phyloP scores from a whole-genome alignment of 1,140 invertebrate genomes.

The Drosophila tropicalis region DNA sequence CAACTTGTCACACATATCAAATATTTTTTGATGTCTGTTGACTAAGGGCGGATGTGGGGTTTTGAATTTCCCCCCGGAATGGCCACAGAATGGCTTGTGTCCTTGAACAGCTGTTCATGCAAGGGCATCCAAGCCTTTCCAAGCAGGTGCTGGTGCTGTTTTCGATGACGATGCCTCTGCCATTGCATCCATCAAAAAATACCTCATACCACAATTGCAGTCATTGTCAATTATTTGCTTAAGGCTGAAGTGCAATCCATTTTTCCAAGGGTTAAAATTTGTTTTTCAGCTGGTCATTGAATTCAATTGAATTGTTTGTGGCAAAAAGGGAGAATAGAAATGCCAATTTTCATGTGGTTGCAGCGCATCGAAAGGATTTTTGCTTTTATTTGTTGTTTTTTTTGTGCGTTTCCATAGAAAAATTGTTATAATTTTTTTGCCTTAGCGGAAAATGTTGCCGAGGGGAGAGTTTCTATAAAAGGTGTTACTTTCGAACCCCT shows the following conservation, averaged over 20 bases:
- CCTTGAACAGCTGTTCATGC: constrained; percentile 37
- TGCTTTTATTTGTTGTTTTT: background rate
- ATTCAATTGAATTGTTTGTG: constrained; percentile 54
- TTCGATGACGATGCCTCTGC: background rate
- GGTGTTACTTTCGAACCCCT: constrained; percentile 57
- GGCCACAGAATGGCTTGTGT: constrained; percentile 33
- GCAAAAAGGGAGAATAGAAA: constrained; percentile 35
- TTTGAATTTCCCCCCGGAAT: constrained; percentile 42
- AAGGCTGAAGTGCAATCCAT: constrained; percentile 63
- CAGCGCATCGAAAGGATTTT: constrained; percentile 47
- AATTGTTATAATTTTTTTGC: constrained; percentile 45
- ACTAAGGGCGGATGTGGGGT: constrained; percentile 58
- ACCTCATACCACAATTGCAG: constrained; percentile 23
- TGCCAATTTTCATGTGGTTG: constrained; percentile 48
- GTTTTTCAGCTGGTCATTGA: constrained; percentile 69
- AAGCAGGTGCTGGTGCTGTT: constrained; percentile 44
- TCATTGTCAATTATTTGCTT: constrained; percentile 36
- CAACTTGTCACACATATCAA: constrained; percentile 51
- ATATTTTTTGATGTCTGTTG: constrained; percentile 19
- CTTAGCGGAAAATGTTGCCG: constrained; percentile 29
- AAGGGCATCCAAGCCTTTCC: constrained; percentile 30
- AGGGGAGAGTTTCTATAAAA: constrained; percentile 35
- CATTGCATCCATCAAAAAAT: constrained; percentile 57
- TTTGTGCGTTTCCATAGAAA: constrained; percentile 42
- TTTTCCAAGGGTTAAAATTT: constrained; percentile 44